A percentile compares a stretch with the other conserved stretches of the same genome.
Conservation (phyloP, 2,888 invertebrate genomes). For the Thecophora atra region DNA sequence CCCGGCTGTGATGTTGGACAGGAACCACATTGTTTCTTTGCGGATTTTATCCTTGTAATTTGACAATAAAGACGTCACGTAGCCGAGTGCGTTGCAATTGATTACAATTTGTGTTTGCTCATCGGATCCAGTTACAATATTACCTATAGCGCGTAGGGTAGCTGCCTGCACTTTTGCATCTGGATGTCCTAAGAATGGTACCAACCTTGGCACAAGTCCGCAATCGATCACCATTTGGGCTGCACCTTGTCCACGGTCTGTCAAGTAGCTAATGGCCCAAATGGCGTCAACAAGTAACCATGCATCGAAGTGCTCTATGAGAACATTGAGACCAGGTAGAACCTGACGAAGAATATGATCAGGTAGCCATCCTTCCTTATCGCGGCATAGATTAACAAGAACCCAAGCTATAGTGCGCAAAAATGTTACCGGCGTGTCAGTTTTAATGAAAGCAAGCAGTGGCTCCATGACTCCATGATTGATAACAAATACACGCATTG, state of each 20-base stretch:
- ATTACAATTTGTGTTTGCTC: conserved; percentile 98
- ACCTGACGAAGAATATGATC: conserved; percentile 90
- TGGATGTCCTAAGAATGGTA: conserved; percentile 94
- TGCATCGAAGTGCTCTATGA: conserved; percentile 94
- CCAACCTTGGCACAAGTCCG: conserved; percentile 91
- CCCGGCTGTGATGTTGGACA: conserved; percentile 99
- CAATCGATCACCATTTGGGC: conserved; percentile 97
- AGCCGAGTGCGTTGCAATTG: conserved; percentile 92
- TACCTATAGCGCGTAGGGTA: conserved; percentile 97
- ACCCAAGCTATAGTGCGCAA: conserved; percentile 99
- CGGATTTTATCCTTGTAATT: conserved; percentile 99
- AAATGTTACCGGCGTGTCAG: conserved; percentile 94
- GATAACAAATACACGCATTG: conserved; percentile 94
- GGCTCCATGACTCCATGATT: conserved; percentile 94
- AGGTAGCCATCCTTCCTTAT: conserved; percentile 97
- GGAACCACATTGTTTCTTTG: conserved; percentile 99
- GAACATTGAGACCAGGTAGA: conserved; percentile 89
- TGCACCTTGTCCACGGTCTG: conserved; percentile 97
- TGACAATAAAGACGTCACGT: conserved; percentile 90
- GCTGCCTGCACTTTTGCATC: conserved; percentile 92
- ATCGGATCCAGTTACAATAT: conserved; percentile 98
- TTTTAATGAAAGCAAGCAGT: conserved; percentile 92
- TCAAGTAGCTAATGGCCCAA: conserved; percentile 98
- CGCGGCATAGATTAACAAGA: conserved; percentile 97
- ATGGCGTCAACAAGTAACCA: conserved; percentile 98